These are phyloP conservation scores for Acropora yongei DNA, from an alignment of 64 coral and sea anemone species.

Conservation along the genomic window DNA sequence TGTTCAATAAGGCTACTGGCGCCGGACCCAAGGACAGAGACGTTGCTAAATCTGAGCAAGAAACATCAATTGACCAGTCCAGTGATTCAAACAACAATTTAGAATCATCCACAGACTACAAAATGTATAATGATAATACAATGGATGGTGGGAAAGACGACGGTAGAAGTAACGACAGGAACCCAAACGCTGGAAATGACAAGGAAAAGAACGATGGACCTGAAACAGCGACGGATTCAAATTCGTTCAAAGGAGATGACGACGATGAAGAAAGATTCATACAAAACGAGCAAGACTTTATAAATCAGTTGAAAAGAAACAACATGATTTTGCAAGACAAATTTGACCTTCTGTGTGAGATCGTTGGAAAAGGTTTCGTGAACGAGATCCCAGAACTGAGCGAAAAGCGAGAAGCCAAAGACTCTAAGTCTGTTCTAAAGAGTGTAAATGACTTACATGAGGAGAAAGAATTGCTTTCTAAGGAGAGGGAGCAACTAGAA, in stretches of 20 bases:
- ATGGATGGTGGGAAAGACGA: neutral
- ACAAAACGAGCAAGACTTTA: neutral
- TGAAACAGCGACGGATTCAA: neutral
- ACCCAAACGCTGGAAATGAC: neutral
- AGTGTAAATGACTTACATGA: conserved; percentile 36
- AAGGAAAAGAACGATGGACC: neutral
- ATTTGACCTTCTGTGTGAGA: conserved; percentile 55
- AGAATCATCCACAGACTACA: neutral
- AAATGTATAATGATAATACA: neutral
- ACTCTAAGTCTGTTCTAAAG: neutral
- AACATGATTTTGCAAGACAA: conserved; percentile 64
- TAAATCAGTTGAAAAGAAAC: neutral
- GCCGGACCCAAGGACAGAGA: neutral
- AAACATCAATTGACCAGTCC: neutral
- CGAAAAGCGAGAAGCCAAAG: neutral
- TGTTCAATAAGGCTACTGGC: neutral
- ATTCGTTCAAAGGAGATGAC: neutral
- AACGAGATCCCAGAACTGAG: conserved; percentile 77
- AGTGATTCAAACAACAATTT: neutral
- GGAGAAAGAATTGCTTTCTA: conserved; percentile 34
- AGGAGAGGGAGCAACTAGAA: conserved; percentile 20
- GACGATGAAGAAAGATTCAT: neutral
- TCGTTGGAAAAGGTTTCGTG: conserved; percentile 85
- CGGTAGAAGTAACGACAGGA: neutral
- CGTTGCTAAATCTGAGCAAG: neutral